Evolutionary conservation across 2,888 invertebrate species (phyloP).

Genomic region (Drosophila algonquin): DNA sequence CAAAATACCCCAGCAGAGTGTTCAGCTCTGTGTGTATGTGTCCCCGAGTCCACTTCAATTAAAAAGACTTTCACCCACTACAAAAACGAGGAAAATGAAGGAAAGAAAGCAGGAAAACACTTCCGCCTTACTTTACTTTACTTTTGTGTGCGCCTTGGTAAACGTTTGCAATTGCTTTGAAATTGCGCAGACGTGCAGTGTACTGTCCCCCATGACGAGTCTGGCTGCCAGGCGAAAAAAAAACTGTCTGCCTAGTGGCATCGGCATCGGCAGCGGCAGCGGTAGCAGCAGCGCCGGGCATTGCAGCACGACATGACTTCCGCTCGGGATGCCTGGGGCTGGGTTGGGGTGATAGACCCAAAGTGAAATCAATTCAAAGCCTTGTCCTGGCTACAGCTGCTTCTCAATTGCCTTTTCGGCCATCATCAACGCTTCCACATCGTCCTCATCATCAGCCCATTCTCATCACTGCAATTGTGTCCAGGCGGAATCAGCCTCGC

Average conservation of each 20-base stretch:
- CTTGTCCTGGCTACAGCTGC: slow-evolving; percentile 34
- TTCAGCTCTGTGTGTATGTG: slow-evolving; percentile 39
- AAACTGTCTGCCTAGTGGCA: slow-evolving; percentile 65
- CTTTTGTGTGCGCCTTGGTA: slow-evolving; percentile 65
- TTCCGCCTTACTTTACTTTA: slow-evolving; percentile 72
- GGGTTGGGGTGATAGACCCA: neutral
- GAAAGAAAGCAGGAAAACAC: slow-evolving; percentile 63
- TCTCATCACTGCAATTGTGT: slow-evolving; percentile 51
- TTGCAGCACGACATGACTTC: slow-evolving; percentile 77
- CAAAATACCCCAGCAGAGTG: slow-evolving; percentile 55
- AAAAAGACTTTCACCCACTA: slow-evolving; percentile 81
- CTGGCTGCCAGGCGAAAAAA: slow-evolving; percentile 36
- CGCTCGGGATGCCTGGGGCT: slow-evolving; percentile 48
- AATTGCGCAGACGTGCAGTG: slow-evolving; percentile 76
- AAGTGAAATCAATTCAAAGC: slow-evolving; percentile 68
- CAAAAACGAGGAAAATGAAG: slow-evolving; percentile 49
- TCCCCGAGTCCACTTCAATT: slow-evolving; percentile 80
- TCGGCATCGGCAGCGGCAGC: slow-evolving; percentile 16
- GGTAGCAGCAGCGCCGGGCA: slow-evolving; percentile 48
- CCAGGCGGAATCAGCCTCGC: neutral
- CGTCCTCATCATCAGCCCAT: slow-evolving; percentile 33
- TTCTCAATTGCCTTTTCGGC: slow-evolving; percentile 63
- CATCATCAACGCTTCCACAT: slow-evolving; percentile 38
- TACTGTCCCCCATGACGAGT: slow-evolving; percentile 4
- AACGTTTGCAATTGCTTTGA: slow-evolving; percentile 78